Percentiles rank a stretch among this genome's conserved stretches.
phyloP scores from a whole-genome alignment of 2,888 invertebrate genomes.

The Sarcophaga variegata region DNA sequence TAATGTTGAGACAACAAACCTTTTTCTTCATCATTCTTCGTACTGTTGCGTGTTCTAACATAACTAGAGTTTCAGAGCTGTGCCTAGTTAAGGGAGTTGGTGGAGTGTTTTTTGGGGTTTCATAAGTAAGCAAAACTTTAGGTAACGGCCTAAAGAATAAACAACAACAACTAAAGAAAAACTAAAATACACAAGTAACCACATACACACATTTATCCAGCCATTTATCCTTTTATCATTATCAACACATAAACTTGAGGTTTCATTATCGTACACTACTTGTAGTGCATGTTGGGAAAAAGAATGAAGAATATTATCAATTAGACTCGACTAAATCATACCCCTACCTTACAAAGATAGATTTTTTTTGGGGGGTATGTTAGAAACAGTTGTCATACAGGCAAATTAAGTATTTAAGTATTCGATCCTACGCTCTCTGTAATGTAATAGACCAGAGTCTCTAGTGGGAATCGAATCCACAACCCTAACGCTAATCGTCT shows the following conservation, averaged over 20 bases:
- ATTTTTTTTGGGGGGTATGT: too few relatives aligned
- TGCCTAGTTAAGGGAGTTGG: background rate
- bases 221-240: background rate
- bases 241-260: background rate
- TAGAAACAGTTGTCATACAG: accelerated
- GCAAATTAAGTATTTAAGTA: too few relatives aligned
- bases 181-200: background rate
- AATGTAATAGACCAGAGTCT: too few relatives aligned
- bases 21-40: background rate
- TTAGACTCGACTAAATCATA: too few relatives aligned
- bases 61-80: background rate
- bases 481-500: too few relatives aligned
- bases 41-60: too few relatives aligned
- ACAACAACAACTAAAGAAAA: background rate
- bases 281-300: too few relatives aligned
- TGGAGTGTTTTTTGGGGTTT: constrained; percentile 1
- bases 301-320: too few relatives aligned
- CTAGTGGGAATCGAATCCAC: too few relatives aligned
- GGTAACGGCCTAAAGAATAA: background rate
- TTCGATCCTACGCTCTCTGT: too few relatives aligned
- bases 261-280: too few relatives aligned
- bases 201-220: background rate
- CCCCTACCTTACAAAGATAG: too few relatives aligned
- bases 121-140: constrained; percentile 33
- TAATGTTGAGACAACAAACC: background rate